Percentiles rank a stretch among this genome's conserved stretches.
These are phyloP conservation scores for Drosophila pachea DNA, from an alignment of 1,140 invertebrate genomes.

Conservation along the genomic window DNA sequence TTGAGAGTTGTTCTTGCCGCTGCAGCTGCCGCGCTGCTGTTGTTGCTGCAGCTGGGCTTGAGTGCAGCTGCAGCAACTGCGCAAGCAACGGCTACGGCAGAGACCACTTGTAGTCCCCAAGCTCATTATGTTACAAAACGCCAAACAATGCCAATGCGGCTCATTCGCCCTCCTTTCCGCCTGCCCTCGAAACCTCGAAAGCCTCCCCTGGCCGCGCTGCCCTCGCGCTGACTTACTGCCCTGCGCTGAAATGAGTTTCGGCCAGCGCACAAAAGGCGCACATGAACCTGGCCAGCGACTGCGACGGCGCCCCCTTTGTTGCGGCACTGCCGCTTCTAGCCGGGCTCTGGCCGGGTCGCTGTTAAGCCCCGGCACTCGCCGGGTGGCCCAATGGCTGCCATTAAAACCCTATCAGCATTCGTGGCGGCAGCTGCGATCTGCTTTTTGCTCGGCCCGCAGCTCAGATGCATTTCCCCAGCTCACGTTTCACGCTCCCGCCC, in stretches of 20 bases:
- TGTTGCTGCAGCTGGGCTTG: conserved; percentile 41
- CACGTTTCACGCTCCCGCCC: conserved; percentile 22
- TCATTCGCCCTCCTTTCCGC: conserved; percentile 9
- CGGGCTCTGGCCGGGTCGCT: background rate
- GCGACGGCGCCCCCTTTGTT: conserved; percentile 43
- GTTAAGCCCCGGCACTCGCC: conserved; percentile 30
- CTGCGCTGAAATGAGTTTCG: conserved; percentile 66
- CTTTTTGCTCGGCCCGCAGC: conserved; percentile 18
- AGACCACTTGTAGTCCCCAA: conserved; percentile 73
- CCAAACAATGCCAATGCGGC: conserved; percentile 71
- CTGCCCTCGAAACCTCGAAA: no score
- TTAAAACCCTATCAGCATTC: conserved; percentile 72
- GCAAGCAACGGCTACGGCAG: conserved; percentile 32
- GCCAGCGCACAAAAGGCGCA: conserved; percentile 62
- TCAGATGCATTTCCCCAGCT: conserved; percentile 17
- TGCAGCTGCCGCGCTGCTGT: conserved; percentile 10
- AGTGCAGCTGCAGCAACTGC: conserved; percentile 50
- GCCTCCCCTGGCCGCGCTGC: background rate
- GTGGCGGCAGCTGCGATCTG: conserved; percentile 68
- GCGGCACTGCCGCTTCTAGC: background rate
- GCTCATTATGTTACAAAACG: conserved; percentile 77
- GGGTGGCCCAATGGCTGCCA: conserved; percentile 55
- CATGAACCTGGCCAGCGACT: conserved; percentile 61
- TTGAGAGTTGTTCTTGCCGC: conserved; percentile 11
- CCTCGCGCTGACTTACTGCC: conserved; percentile 15